Evolutionary conservation across 2,113 vertebrate genomes (phyloP).

Genomic region (Amazona vittata): DNA sequence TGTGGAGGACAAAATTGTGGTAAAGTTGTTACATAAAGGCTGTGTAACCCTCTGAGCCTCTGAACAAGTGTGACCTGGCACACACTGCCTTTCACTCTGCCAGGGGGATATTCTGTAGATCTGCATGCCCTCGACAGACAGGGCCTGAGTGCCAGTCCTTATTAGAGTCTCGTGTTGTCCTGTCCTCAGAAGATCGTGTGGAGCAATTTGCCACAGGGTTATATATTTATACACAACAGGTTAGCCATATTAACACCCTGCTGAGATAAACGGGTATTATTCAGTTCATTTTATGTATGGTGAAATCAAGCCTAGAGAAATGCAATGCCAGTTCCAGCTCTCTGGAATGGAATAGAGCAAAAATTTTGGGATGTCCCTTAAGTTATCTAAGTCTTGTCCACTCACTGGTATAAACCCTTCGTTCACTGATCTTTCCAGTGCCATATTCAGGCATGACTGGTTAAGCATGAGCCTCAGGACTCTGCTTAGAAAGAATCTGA

Average conservation of each 20-base stretch:
- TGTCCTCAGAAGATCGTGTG: background rate
- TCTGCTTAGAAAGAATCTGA: background rate
- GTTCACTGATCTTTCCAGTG: background rate
- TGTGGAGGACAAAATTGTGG: background rate
- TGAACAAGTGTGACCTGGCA: background rate
- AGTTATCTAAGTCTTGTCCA: background rate
- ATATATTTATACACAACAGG: background rate
- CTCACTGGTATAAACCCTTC: background rate
- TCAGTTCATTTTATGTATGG: background rate
- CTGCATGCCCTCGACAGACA: accelerated
- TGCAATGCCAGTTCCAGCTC: background rate
- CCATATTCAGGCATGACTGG: background rate
- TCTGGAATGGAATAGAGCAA: background rate
- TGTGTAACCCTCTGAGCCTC: background rate
- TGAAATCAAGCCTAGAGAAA: background rate
- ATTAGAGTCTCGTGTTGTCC: background rate
- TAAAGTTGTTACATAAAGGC: background rate
- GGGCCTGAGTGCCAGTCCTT: background rate
- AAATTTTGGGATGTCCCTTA: background rate
- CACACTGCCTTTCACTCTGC: background rate
- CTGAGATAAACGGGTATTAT: background rate
- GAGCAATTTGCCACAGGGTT: background rate
- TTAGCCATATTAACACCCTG: background rate
- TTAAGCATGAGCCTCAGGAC: background rate
- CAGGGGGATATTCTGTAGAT: background rate